Conservation (phyloP, 1,140 invertebrate species). For the Procambarus clarkii region DNA sequence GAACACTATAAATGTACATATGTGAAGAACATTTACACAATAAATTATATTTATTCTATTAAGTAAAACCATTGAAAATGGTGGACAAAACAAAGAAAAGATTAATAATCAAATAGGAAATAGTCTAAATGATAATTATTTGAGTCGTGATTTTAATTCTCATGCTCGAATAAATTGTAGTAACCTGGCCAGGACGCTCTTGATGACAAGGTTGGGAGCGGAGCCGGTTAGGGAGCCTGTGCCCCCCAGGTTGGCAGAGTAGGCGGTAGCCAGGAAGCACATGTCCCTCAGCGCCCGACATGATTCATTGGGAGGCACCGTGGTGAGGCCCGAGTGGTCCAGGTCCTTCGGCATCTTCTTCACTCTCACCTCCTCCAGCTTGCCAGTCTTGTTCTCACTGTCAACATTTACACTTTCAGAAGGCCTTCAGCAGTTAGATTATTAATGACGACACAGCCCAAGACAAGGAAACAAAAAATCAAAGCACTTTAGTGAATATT, state of each 20-base stretch:
- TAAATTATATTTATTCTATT: no score
- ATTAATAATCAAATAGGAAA: no score
- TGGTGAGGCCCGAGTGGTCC: neutral
- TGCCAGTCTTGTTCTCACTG: neutral
- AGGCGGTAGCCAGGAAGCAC: slow-evolving; percentile 73
- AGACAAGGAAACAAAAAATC: no score
- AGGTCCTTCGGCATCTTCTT: neutral
- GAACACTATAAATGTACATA: no score
- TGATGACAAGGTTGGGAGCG: slow-evolving; percentile 74
- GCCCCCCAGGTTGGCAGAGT: slow-evolving; percentile 82
- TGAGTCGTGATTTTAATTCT: neutral
- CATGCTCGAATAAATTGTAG: neutral
- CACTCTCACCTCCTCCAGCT: neutral
- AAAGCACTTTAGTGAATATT: no score
- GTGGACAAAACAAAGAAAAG: no score
- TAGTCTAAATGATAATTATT: no score
- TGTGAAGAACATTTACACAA: no score
- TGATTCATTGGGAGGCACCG: slow-evolving; percentile 31
- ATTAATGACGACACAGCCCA: neutral
- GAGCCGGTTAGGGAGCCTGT: slow-evolving; percentile 76
- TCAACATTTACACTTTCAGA: neutral
- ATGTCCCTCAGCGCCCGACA: slow-evolving; percentile 57
- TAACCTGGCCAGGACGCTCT: slow-evolving; percentile 68
- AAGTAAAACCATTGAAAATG: no score
- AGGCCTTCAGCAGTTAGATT: neutral